Percentiles rank a stretch among this genome's conserved stretches.
phyloP scores from a whole-genome alignment of 2,797 vertebrate species.

The Trachops cirrhosus region DNA sequence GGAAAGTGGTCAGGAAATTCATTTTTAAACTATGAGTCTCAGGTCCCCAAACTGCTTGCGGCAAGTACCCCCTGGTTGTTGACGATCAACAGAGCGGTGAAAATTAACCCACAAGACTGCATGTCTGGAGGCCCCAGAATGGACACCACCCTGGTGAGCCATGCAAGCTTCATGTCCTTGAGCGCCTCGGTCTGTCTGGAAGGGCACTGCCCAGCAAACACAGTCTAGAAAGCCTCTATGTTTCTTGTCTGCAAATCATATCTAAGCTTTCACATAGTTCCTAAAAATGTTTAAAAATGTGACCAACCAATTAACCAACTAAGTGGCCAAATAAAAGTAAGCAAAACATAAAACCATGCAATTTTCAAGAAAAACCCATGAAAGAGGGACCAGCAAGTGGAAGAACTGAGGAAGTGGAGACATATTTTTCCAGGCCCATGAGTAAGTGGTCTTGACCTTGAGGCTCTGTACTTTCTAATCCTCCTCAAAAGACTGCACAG shows the following conservation, averaged over 20 bases:
- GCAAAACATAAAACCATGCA: not conserved
- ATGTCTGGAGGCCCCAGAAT: not conserved
- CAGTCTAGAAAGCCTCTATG: not conserved
- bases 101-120: not conserved
- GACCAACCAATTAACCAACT: not conserved
- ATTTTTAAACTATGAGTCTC: constrained; percentile 45
- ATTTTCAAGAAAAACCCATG: not conserved
- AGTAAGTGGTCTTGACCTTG: not conserved
- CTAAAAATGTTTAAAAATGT: not conserved
- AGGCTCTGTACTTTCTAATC: not conserved
- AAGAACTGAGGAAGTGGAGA: not conserved
- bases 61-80: constrained; percentile 36
- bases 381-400: not conserved
- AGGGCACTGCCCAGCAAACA: not conserved
- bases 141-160: not conserved
- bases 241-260: not conserved
- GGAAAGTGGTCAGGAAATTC: constrained; percentile 56
- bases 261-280: not conserved
- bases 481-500: not conserved
- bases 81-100: not conserved
- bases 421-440: not conserved
- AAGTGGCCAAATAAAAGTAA: not conserved
- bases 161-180: not conserved
- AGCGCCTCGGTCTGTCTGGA: not conserved
- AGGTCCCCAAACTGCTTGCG: constrained; percentile 5